Base-by-base conservation (phyloP, 2,113 vertebrate genomes). In the Amia ocellicauda region DNA sequence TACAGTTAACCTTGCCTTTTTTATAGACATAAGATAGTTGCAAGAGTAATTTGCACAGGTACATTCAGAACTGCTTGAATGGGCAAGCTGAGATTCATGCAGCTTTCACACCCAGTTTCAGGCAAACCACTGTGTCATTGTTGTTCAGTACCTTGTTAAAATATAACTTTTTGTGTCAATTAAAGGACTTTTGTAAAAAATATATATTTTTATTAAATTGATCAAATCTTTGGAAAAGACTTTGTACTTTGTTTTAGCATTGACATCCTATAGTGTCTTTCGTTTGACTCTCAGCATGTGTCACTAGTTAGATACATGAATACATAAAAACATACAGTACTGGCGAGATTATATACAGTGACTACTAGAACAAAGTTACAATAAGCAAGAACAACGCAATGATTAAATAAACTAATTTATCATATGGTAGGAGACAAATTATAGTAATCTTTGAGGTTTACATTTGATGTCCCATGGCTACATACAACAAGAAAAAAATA, bases 261-360 rank as follows among this genome's bases (percentile, higher is more conserved):
- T 11, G 72, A 76, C 80, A 80, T 74, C 79, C 80, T 76, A 75
- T 55, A 70, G 67, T 77, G 77, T 76, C 79, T 78, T 82, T 80
- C 82, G 81, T 82, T 81, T 74, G 81, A 84, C 76, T 80, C 82
- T 76, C 80, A 83, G 83, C 83, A 77, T 86, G 83, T 79, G 74
- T 71, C 74, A 83, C 19, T 64, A 84, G 81, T 85, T 88, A 85
- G 86, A 86, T 86, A 83, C 84, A 80, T 85, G 83, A 81, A 85
- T 78, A 84, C 80, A 78, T 78, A 80, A 57, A 72, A 79, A 73
- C 79, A 78, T 81, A 73, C 72, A 74, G 76, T 69, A 78, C 74
- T 4, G 7, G 75, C 69, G 71, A 75, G 79, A 78, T 81, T 80
- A 74, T 69, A 80, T 73, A 72, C 72, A 59, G 63, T 72, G 72